Evolutionary conservation across 2,888 invertebrate species (phyloP).

Genomic region (Thera obeliscata): DNA sequence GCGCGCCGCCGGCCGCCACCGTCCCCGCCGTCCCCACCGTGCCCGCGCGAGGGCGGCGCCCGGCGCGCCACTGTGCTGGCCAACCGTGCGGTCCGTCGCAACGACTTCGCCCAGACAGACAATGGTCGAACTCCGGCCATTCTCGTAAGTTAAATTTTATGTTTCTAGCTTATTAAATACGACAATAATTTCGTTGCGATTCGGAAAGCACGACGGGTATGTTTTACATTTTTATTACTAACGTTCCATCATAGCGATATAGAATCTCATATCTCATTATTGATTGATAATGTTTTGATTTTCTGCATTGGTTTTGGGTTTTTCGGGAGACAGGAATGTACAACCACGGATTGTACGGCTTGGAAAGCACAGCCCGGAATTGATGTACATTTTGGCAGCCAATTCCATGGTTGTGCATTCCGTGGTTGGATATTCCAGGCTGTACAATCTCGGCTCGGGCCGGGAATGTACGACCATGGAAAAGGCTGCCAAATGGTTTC

Average conservation of each 20-base stretch:
- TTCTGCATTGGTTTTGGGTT: background rate
- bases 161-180: conserved; percentile 9
- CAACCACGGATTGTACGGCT: too few species aligned
- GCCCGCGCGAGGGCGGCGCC: conserved; percentile 19
- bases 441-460: too few species aligned
- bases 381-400: too few species aligned
- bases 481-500: too few species aligned
- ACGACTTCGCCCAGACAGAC: conserved; percentile 23
- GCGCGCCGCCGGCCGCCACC: conserved; percentile 17
- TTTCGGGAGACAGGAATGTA: too few species aligned
- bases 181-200: conserved; percentile 24
- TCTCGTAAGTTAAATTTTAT: conserved; percentile 1
- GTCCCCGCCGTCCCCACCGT: conserved; percentile 37
- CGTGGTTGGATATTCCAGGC: too few species aligned
- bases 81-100: conserved; percentile 51
- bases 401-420: too few species aligned
- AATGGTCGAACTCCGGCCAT: conserved; percentile 37
- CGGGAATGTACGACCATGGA: too few species aligned
- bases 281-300: background rate
- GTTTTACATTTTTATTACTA: conserved; percentile 28
- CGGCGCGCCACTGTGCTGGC: conserved; percentile 46
- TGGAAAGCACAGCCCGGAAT: too few species aligned
- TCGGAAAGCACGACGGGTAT: conserved; percentile 35
- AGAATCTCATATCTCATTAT: conserved; percentile 13
- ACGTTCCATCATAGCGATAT: conserved; percentile 2